These are phyloP conservation scores for Trematomus bernacchii DNA, from an alignment of 2,797 vertebrate species.

Conservation along the genomic window DNA sequence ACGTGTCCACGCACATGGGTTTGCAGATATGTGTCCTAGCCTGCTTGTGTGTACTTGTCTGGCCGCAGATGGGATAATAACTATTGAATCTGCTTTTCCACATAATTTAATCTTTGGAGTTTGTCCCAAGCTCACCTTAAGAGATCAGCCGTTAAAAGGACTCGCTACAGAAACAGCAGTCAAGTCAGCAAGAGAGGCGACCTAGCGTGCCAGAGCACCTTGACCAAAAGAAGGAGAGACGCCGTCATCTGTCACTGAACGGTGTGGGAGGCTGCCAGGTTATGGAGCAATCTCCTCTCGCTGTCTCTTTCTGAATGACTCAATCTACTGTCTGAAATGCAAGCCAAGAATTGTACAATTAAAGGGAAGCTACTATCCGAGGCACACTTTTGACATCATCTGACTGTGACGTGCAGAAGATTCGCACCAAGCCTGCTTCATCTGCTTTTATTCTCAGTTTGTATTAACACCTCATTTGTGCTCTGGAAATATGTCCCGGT, in stretches of 20 bases:
- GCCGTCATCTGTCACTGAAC: slow-evolving; percentile 52
- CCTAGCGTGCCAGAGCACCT: slow-evolving; percentile 52
- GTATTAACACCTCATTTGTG: not conserved
- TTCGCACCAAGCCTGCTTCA: not conserved
- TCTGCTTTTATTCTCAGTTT: not conserved
- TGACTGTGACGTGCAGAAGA: slow-evolving; percentile 1
- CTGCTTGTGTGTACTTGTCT: slow-evolving; percentile 31
- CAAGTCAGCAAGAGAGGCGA: slow-evolving; percentile 57
- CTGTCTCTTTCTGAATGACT: slow-evolving; percentile 43
- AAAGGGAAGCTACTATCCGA: slow-evolving; percentile 6
- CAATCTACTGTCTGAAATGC: slow-evolving; percentile 16
- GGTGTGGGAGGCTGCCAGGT: slow-evolving; percentile 45
- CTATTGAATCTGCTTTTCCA: slow-evolving; percentile 76
- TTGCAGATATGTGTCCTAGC: slow-evolving; percentile 18
- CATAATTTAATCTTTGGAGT: slow-evolving; percentile 73
- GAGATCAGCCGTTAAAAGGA: slow-evolving; percentile 60
- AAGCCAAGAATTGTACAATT: slow-evolving; percentile 13
- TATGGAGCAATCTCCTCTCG: slow-evolving; percentile 41
- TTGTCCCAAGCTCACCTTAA: slow-evolving; percentile 71
- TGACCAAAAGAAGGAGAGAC: slow-evolving; percentile 56
- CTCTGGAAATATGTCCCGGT: not conserved
- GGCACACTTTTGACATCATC: not conserved
- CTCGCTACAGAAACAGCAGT: slow-evolving; percentile 45
- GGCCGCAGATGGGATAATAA: slow-evolving; percentile 62
- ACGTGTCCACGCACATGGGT: not conserved